Base-by-base conservation (phyloP, 2,888 invertebrate genomes). In the Andrena bucephala region DNA sequence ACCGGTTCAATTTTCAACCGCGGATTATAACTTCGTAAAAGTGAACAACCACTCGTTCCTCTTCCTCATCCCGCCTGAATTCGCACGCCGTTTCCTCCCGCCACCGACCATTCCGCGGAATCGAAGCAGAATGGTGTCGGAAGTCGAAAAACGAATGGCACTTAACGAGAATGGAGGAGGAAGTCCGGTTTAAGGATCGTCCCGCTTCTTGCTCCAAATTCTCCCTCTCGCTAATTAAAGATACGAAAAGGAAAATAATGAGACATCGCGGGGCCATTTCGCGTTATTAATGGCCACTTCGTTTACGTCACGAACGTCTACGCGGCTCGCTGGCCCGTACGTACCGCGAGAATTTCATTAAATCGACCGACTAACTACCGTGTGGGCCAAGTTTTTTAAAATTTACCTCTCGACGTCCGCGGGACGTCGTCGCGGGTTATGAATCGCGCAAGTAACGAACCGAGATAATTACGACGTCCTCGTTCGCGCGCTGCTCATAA, bases 351-450 rank as follows among this genome's bases (percentile, higher is more conserved):
- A 90, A 87, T 91, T 91, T 89, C 87, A 90, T 91, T 91, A 91
- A 92, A 92, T 91, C 90, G 89, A 83, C 86, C 85, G 85, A 87
- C 89, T 86, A 89, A 90, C 90, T 89, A 87, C 88, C 85, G 81
- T 80, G 84, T 88, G 89, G 87, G 87, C 85, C 87, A 90, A 82
- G 90, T 89, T 91, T 91, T 89, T 91, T 90, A 90, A 86, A 90
- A 85, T 89, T 88, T 78, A 66, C 80, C 63, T 48, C 57, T 29
- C 27, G 63, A 24, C 63, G 57, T 29, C 16, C 20, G 33, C n/a
- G 24, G 4, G 24, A 31, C 73, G 33, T 72, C 60, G 67, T 63
- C 27, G 50, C 57, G 66, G 68, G 60, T 65, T 60, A 67, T 74
- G 77, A 74, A 59, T 81, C 50, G 36, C 57, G 27, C n/a, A 48